Base-by-base conservation (phyloP, 2,113 vertebrate genomes). In the Chionis minor region DNA sequence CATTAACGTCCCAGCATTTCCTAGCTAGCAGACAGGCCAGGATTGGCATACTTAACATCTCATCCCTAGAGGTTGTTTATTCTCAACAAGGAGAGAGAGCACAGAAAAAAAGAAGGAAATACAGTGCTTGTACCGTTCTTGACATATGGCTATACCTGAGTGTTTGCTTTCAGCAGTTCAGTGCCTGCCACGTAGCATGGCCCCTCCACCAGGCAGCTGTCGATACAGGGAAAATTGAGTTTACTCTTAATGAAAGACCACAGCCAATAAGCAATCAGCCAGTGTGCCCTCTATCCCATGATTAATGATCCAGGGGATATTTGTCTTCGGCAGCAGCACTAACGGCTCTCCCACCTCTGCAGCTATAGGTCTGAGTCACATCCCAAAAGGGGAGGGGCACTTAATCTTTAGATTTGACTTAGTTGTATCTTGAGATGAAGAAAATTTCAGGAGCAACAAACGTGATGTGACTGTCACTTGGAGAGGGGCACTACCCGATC, bases 381-480 rank as follows among this genome's bases (percentile, higher is more conserved):
- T 30, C 35, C 33, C 45, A 45, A 42, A 75, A 35, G 4, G 2
- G 7, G 77, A 87, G 49, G 27, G 23, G 14, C 20, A n/a, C 21
- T 42, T 32, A 9, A 35, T 74, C 81, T 89, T 90, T 55, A 66
- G 19, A 56, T 65, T 52, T 63, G 23, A 51, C 21, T 61, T 85
- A 61, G 27, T 1, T 75, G 10, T 54, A 49, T 38, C 30, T 88
- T 13, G 2, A 44, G 52, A 67, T 35, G 52, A 61, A 85, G 56
- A 94, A 78, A 15, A 67, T 63, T 71, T 71, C 56, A 55, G 42
- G 38, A 89, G 24, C 54, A 77, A 35, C n/a, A 27, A 67, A 59
- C 0, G 0, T 0, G 0, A 80, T 3, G 11, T 3, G 3, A 28
- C 44, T 23, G 17, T 58, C 27, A 58, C 45, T 10, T 22, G n/a